phyloP scores from a whole-genome alignment of 64 coral and sea anemone species.

The Pocillopora damicornis region DNA sequence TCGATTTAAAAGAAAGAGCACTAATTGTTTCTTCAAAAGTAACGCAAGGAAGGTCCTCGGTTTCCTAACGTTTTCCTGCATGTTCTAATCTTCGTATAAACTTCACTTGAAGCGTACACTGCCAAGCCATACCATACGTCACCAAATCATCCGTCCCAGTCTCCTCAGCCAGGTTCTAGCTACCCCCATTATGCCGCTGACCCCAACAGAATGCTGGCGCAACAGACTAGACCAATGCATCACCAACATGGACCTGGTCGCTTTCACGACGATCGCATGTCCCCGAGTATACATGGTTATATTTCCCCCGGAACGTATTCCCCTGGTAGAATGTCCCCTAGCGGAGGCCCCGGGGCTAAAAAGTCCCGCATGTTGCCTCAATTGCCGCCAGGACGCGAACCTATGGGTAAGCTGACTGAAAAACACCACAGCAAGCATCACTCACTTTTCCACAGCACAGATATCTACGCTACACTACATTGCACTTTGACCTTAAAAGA shows the following conservation, averaged over 20 bases:
- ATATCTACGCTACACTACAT: neutral
- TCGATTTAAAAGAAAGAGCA: too few species aligned
- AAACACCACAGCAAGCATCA: neutral
- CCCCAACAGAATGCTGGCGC: constrained; percentile 76
- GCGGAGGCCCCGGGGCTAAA: constrained; percentile 69
- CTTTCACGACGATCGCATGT: constrained; percentile 66
- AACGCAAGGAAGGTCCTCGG: neutral
- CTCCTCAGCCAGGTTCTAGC: constrained; percentile 36
- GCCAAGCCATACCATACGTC: constrained; percentile 69
- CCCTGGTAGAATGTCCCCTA: constrained; percentile 81
- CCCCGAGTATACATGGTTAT: constrained; percentile 78
- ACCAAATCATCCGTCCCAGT: constrained; percentile 60
- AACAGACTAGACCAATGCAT: constrained; percentile 71
- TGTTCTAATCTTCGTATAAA: constrained; percentile 60
- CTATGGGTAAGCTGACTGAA: constrained; percentile 74
- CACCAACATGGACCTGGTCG: constrained; percentile 77
- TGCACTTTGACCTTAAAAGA: neutral
- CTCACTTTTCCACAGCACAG: neutral
- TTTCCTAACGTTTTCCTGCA: neutral
- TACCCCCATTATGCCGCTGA: constrained; percentile 80
- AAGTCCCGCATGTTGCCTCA: constrained; percentile 83
- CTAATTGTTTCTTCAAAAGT: neutral
- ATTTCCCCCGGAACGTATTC: constrained; percentile 60
- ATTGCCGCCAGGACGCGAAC: constrained; percentile 73
- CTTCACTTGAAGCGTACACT: constrained; percentile 80